Evolutionary conservation across 2,888 invertebrate genomes (phyloP), one percentile per base, ranked within the genome.

Genomic region (Hyles lineata): DNA sequence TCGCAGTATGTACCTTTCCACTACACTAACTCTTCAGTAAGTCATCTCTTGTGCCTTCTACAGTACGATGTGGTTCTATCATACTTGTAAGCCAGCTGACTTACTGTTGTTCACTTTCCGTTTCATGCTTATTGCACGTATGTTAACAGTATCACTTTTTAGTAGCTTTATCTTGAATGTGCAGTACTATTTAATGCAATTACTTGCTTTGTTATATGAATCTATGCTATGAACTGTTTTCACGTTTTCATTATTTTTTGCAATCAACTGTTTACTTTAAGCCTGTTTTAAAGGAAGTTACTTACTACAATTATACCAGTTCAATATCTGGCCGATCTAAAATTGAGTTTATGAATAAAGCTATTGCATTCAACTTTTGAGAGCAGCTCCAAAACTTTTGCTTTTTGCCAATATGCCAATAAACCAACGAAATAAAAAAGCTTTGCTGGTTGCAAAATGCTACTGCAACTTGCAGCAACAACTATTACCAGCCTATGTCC

Each of bases 1-100:
- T 79, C 75, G 84, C 83, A 81, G 72, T 72, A 72, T 72, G 63
- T 70, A 50, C 19, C 55, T 63, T n/a, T 32, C 25, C 71, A 63
- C 62, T 32, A 71, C 21, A 32, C 61, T 55, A 55, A 29, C 61
- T 52, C 29, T 63, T 32, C 71, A 63, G 71, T 71, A 55, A 62
- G 59, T 71, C 55, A 35, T 63, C 52, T 32, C 50, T 50, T 23
- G 15, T 50, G 4, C 25, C 29, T 29, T 61, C 19, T 3, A 43
- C 43, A 1, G 5, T 11, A 43, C 25, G 25, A 61, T 29, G 19
- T 17, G 17, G 0, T 2, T 19, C 15, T 29, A 59, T n/a, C 8
- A 23, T 60, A 17, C 25, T 23, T 60, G 6, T 60, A 55, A 19
- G n/a, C 55, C n/a, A 55, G 50, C 43, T 50, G 67, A 8, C 23